These are phyloP conservation scores for Arizona elegans DNA, from an alignment of 2,113 vertebrate species.

Conservation along the genomic window DNA sequence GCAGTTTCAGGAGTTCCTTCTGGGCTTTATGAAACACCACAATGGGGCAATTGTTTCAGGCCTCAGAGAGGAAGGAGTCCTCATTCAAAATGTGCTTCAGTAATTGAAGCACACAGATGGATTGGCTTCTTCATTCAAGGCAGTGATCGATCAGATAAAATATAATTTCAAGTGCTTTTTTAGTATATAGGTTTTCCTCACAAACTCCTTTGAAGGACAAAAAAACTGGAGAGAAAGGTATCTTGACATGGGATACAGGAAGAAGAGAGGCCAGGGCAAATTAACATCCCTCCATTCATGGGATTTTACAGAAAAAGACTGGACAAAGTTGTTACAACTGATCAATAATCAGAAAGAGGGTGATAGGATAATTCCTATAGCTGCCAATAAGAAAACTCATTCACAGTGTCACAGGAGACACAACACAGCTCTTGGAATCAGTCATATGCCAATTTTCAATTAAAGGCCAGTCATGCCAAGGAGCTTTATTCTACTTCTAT, in stretches of 20 bases:
- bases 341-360: neutral
- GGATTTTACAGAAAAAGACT: neutral
- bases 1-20: neutral
- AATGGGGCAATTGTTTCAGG: neutral
- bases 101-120: neutral
- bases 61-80: neutral
- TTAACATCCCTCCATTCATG: neutral
- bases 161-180: neutral
- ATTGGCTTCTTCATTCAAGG: neutral
- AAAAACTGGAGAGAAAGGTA: neutral
- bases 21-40: neutral
- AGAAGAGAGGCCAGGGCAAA: neutral
- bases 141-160: neutral
- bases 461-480: neutral
- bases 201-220: neutral
- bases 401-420: neutral
- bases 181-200: neutral
- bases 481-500: neutral
- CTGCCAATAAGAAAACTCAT: neutral
- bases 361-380: neutral
- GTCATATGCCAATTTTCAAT: slow-evolving; percentile 3
- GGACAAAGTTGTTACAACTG: neutral
- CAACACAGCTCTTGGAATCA: neutral
- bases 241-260: neutral
- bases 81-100: neutral